Conservation (phyloP, 2,113 vertebrate genomes). For the Brachirus orientalis region DNA sequence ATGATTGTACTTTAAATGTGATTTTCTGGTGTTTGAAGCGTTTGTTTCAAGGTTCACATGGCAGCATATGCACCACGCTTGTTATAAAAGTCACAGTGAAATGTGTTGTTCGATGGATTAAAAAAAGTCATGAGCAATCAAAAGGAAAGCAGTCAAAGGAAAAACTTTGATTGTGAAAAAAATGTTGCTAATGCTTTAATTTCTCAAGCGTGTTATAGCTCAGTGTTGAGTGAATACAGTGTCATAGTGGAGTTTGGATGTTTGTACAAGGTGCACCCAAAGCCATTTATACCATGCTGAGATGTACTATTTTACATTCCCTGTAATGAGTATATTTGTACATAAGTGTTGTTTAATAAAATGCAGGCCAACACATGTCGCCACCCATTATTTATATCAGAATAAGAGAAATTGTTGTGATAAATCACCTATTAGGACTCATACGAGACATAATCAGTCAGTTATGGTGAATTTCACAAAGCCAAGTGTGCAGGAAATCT, state of each 20-base stretch:
- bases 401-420: not conserved
- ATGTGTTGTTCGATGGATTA: slow-evolving; percentile 25
- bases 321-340: slow-evolving; percentile 74
- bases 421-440: not conserved
- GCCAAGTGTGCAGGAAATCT: slow-evolving; percentile 15
- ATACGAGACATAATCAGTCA: slow-evolving; percentile 28
- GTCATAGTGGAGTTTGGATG: slow-evolving; percentile 63
- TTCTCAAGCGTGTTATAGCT: slow-evolving; percentile 48
- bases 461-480: slow-evolving; percentile 26
- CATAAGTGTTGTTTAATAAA: slow-evolving; percentile 76
- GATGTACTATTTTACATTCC: slow-evolving; percentile 77
- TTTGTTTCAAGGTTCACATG: slow-evolving; percentile 26
- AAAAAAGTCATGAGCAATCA: slow-evolving; percentile 30
- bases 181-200: slow-evolving; percentile 51
- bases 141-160: slow-evolving; percentile 34
- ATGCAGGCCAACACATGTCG: slow-evolving; percentile 8
- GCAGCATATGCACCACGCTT: slow-evolving; percentile 16
- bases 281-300: slow-evolving; percentile 66
- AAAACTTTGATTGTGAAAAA: slow-evolving; percentile 17
- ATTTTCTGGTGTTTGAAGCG: slow-evolving; percentile 22
- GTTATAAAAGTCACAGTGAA: slow-evolving; percentile 4
- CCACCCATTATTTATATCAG: not conserved
- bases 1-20: slow-evolving; percentile 70
- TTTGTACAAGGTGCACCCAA: slow-evolving; percentile 70
- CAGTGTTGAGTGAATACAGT: slow-evolving; percentile 56